These are phyloP conservation scores for Sprattus sprattus DNA, from an alignment of 2,113 vertebrate species.

Conservation along the genomic window DNA sequence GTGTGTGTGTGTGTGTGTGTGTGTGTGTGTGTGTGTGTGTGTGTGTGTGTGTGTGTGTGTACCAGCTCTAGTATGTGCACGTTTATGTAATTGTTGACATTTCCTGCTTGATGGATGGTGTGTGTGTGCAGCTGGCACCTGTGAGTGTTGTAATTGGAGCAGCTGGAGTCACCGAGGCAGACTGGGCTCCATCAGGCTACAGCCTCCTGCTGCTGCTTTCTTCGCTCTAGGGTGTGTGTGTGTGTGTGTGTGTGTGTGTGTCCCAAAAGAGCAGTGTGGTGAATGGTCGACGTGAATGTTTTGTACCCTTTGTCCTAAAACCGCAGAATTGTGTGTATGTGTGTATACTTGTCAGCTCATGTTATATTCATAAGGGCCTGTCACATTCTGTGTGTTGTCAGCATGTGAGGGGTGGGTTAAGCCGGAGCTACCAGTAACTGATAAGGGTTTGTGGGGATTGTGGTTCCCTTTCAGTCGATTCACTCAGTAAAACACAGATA, in stretches of 20 bases:
- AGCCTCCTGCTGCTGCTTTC: conserved; percentile 47
- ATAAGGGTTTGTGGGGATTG: neutral
- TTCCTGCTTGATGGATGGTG: neutral
- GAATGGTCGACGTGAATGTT: neutral
- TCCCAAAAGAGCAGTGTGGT: neutral
- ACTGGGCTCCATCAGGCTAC: conserved; percentile 35
- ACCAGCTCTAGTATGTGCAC: conserved; percentile 32
- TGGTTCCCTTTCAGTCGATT: no score
- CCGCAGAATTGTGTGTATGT: neutral
- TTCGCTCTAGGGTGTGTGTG: conserved; percentile 20
- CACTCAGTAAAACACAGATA: no score
- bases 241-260: neutral
- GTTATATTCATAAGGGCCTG: neutral
- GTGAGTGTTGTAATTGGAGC: conserved; percentile 22
- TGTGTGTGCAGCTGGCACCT: conserved; percentile 36
- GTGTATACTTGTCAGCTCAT: neutral
- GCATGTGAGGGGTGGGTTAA: neutral
- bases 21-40: neutral
- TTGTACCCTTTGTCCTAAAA: neutral
- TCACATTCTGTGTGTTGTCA: neutral
- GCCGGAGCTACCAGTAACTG: neutral
- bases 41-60: conserved; percentile 42
- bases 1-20: conserved; percentile 42
- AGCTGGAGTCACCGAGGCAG: conserved; percentile 34
- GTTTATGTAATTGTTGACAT: conserved; percentile 30